These are phyloP conservation scores for Myrmophylax atrothorax DNA, from an alignment of 2,113 vertebrate species.

Conservation along the genomic window DNA sequence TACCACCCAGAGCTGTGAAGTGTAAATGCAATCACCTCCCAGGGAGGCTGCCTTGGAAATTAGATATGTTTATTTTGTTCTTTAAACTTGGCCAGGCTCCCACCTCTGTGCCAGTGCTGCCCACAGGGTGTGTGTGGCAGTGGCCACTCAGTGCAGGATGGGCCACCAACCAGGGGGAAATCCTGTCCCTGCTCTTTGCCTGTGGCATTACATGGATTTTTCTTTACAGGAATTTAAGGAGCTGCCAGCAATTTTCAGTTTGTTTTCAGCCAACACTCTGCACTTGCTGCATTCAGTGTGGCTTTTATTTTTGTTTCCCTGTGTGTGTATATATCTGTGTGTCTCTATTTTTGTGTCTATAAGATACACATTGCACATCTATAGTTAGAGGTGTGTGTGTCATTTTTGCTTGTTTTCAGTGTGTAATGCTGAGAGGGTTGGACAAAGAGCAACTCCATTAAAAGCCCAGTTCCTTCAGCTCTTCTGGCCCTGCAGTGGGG, in stretches of 20 bases:
- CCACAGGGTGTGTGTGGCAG: neutral
- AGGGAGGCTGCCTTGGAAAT: neutral
- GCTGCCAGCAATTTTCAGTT: neutral
- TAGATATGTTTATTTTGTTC: neutral
- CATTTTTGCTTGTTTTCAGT: neutral
- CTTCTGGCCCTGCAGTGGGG: neutral
- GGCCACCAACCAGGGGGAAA: neutral
- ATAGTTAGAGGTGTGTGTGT: neutral
- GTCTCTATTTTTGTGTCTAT: neutral
- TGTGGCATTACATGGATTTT: neutral
- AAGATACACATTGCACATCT: neutral
- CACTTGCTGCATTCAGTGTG: neutral
- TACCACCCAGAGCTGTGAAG: neutral
- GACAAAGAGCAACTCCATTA: neutral
- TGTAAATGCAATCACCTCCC: neutral
- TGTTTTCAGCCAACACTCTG: neutral
- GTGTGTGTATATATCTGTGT: neutral
- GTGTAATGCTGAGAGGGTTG: neutral
- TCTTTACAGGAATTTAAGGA: neutral
- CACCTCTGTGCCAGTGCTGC: neutral
- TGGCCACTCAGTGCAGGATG: neutral
- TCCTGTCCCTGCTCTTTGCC: neutral
- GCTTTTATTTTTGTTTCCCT: slow-evolving; percentile 12
- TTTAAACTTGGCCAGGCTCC: neutral
- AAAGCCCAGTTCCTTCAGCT: neutral